Evolutionary conservation across 37 sponge, comb jelly and placozoan species (phyloP).

Genomic region (Eunapius fragilis): DNA sequence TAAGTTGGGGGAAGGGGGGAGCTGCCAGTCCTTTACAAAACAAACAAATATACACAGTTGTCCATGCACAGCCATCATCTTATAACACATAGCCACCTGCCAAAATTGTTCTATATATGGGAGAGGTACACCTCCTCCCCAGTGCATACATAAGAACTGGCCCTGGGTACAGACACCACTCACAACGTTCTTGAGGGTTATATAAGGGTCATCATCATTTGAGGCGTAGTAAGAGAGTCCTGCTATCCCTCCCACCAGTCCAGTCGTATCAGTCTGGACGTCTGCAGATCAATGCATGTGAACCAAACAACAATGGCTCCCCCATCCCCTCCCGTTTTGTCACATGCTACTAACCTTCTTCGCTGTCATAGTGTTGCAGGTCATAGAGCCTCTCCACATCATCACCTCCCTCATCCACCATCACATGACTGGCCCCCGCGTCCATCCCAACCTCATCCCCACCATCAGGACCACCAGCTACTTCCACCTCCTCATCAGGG

Average conservation of each 20-base stretch:
- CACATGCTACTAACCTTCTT: slow-evolving; percentile 23
- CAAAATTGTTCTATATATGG: too few species aligned
- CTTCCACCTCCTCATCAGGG: slow-evolving; percentile 5
- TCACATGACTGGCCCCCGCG: neutral
- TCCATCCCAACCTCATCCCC: neutral
- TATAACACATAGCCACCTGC: too few species aligned
- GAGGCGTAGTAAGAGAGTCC: slow-evolving; percentile 83
- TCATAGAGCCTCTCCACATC: slow-evolving; percentile 57
- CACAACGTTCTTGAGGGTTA: slow-evolving; percentile 81
- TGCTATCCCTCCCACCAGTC: slow-evolving; percentile 39
- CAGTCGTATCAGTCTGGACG: neutral
- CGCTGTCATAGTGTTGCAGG: slow-evolving; percentile 58
- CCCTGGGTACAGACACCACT: too few species aligned
- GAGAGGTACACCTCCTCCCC: too few species aligned
- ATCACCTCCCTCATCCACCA: neutral
- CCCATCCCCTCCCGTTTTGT: too few species aligned
- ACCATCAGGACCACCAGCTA: neutral
- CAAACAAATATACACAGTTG: too few species aligned
- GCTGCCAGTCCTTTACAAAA: too few species aligned
- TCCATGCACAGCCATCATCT: too few species aligned
- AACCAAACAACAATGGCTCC: slow-evolving; percentile 10
- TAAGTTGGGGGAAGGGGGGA: too few species aligned
- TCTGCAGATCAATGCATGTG: neutral
- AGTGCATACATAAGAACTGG: too few species aligned
- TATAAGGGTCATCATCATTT: slow-evolving; percentile 90